A percentile compares a stretch with the other conserved stretches of the same genome.
These are phyloP conservation scores for Zophobas atratus DNA, from an alignment of 1,140 invertebrate genomes.

Conservation along the genomic window DNA sequence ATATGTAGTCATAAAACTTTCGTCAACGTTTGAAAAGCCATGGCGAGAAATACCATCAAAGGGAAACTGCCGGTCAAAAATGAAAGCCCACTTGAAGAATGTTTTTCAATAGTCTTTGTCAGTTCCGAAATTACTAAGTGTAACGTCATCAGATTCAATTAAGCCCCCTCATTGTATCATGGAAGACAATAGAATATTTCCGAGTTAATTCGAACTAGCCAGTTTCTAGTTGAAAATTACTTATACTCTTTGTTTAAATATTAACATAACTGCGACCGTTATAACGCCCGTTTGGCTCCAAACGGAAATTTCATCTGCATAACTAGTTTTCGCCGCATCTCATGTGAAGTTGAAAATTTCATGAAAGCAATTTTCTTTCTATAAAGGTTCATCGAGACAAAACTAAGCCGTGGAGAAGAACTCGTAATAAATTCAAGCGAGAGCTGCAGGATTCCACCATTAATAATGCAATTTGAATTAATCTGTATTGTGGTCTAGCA, in stretches of 20 bases:
- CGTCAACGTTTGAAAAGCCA: neutral
- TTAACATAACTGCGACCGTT: constrained; percentile 35
- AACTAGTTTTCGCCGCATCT: constrained; percentile 43
- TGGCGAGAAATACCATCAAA: neutral
- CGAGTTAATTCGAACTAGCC: constrained; percentile 12
- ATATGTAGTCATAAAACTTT: constrained; percentile 14
- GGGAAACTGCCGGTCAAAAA: too few species aligned
- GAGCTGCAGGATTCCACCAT: neutral
- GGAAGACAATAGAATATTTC: constrained; percentile 18
- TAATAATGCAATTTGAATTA: constrained; percentile 46
- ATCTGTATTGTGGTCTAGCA: constrained; percentile 33
- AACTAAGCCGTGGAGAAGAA: neutral
- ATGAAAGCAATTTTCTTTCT: constrained; percentile 46
- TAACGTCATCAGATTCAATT: constrained; percentile 11
- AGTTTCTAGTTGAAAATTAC: constrained; percentile 41
- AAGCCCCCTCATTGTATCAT: neutral
- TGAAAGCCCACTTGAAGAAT: neutral
- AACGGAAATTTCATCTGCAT: constrained; percentile 45
- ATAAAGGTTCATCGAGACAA: constrained; percentile 36
- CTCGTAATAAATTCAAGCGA: constrained; percentile 20
- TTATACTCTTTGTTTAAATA: constrained; percentile 37
- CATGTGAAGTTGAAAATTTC: constrained; percentile 44
- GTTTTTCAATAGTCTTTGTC: neutral
- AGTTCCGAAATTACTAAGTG: neutral
- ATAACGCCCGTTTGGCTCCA: constrained; percentile 30